Evolutionary conservation across 2,113 vertebrate genomes (phyloP).

Genomic region (Cinclus cinclus): DNA sequence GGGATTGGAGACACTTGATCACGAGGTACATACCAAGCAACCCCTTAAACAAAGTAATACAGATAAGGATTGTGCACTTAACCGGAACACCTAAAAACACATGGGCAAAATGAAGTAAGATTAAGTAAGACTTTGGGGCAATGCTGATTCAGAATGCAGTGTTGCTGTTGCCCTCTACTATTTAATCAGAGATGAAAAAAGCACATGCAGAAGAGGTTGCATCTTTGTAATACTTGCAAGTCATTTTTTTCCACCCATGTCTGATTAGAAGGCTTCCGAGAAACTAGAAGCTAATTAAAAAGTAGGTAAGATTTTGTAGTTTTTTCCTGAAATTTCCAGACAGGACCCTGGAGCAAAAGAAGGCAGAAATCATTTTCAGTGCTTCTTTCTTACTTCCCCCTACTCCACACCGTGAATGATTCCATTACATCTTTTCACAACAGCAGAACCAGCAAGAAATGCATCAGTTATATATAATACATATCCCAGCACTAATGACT

Average conservation of each 20-base stretch:
- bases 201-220: neutral
- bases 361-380: neutral
- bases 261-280: neutral
- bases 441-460: neutral
- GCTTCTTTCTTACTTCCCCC: neutral
- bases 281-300: neutral
- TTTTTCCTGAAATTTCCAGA: neutral
- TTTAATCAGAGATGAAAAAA: neutral
- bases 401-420: rapidly evolving
- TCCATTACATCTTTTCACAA: neutral
- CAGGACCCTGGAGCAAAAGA: neutral
- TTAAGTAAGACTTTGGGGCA: neutral
- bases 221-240: neutral
- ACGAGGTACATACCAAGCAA: neutral
- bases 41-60: neutral
- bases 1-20: neutral
- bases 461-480: neutral
- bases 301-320: neutral
- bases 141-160: neutral
- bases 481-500: neutral
- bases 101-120: neutral
- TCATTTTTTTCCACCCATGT: neutral
- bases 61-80: neutral
- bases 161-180: neutral
- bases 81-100: neutral